Evolutionary conservation across 2,113 vertebrate genomes (phyloP).

Genomic region (Pelobates fuscus): DNA sequence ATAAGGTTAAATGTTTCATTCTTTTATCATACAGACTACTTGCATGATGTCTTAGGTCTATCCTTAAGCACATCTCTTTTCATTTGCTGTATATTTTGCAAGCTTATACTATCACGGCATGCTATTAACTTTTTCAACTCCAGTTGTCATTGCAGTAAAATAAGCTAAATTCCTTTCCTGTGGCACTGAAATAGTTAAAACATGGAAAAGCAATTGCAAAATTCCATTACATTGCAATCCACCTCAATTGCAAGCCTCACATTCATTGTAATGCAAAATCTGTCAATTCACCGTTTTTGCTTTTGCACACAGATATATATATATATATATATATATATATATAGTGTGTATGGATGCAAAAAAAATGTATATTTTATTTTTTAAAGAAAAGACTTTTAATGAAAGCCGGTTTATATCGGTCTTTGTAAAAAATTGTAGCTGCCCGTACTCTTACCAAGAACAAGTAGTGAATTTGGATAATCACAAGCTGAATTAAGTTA

Average conservation of each 20-base stretch:
- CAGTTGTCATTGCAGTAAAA: background rate
- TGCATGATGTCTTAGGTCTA: background rate
- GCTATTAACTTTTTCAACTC: background rate
- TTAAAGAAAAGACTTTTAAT: background rate
- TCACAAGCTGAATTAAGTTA: background rate
- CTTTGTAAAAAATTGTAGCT: background rate
- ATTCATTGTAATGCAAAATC: no score
- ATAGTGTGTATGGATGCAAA: no score
- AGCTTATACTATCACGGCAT: conserved; percentile 13
- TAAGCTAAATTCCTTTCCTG: background rate
- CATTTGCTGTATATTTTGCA: background rate
- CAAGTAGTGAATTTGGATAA: background rate
- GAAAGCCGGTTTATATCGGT: background rate
- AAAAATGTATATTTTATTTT: background rate
- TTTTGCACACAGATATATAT: no score
- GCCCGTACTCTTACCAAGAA: background rate
- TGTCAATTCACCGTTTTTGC: no score
- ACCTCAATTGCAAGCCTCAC: no score
- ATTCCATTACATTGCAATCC: no score
- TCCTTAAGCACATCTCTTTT: conserved; percentile 5
- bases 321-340: no score
- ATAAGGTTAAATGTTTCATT: conserved; percentile 16
- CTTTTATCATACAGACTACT: conserved; percentile 17
- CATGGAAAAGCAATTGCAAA: no score
- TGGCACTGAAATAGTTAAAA: background rate